Conservation (phyloP, 2,888 invertebrate species). For the Euzophera pinguis region DNA sequence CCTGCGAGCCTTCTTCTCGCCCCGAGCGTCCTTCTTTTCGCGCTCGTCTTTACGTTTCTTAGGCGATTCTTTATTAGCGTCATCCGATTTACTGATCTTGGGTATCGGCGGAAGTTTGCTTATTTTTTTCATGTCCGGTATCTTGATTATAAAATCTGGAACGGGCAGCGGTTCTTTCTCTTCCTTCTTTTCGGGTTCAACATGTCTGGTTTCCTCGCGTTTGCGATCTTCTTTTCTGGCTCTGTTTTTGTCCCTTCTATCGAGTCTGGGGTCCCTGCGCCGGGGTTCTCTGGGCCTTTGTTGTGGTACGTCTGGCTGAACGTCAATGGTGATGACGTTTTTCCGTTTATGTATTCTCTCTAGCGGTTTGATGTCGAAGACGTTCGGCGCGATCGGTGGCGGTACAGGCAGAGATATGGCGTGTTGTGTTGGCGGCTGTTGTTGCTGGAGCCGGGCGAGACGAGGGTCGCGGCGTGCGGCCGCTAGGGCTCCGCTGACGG, state of each 20-base stretch:
- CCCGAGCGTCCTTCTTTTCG: constrained; percentile 16
- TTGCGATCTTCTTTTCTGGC: constrained; percentile 11
- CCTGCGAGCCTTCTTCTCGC: constrained; percentile 32
- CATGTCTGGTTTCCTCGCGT: not conserved
- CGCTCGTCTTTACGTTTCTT: constrained; percentile 39
- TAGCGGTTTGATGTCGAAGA: constrained; percentile 72
- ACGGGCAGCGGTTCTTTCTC: not conserved
- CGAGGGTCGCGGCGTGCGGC: constrained; percentile 52
- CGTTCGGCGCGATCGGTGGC: constrained; percentile 56
- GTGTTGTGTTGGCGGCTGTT: constrained; percentile 20
- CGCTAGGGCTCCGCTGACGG: constrained; percentile 51
- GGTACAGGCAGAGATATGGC: constrained; percentile 15
- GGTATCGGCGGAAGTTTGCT: constrained; percentile 69
- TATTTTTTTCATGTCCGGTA: constrained; percentile 50
- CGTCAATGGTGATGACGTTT: constrained; percentile 73
- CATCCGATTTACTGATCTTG: constrained; percentile 43
- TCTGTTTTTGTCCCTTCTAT: constrained; percentile 18
- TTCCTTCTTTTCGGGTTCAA: constrained; percentile 12
- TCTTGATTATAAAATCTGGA: constrained; percentile 37
- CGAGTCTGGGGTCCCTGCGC: constrained; percentile 37
- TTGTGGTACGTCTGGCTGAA: constrained; percentile 35
- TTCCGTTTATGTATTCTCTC: constrained; percentile 62
- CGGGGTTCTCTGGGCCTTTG: constrained; percentile 28
- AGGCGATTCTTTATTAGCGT: constrained; percentile 9
- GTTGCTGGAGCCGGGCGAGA: constrained; percentile 33